Conservation (phyloP, 2,888 invertebrate species). For the Phytoseiulus persimilis region DNA sequence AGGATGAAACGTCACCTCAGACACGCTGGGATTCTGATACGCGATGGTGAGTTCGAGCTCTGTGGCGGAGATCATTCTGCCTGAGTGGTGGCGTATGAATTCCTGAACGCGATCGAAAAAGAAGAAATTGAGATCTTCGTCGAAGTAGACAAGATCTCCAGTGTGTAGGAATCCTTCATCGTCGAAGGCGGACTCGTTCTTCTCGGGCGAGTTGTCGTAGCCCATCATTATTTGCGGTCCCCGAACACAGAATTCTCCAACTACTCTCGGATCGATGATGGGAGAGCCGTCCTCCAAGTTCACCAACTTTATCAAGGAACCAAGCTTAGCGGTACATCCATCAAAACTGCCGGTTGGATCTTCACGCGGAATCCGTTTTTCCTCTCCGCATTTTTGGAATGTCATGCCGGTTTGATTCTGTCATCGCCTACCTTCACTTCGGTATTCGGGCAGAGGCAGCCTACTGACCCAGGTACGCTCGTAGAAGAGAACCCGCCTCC, state of each 20-base stretch:
- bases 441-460: background rate
- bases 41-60: background rate
- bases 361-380: too few relatives aligned
- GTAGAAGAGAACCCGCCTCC: background rate
- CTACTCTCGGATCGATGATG: background rate
- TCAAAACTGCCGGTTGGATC: too few relatives aligned
- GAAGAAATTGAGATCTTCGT: background rate
- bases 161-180: background rate
- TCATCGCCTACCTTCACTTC: slow-evolving; percentile 1
- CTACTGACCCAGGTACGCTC: background rate
- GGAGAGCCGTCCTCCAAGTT: background rate
- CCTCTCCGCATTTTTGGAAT: too few relatives aligned
- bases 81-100: background rate
- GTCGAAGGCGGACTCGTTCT: background rate
- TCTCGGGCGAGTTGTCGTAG: background rate
- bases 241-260: background rate
- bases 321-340: background rate
- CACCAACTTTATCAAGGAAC: background rate
- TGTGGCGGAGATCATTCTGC: background rate
- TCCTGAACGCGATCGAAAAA: background rate
- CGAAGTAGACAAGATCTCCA: background rate
- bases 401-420: background rate
- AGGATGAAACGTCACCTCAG: background rate
- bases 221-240: background rate
- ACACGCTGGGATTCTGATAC: background rate